A percentile compares a stretch with the other conserved stretches of the same genome.
phyloP scores from a whole-genome alignment of 1,140 invertebrate genomes.

The Lepidurus couesii region DNA sequence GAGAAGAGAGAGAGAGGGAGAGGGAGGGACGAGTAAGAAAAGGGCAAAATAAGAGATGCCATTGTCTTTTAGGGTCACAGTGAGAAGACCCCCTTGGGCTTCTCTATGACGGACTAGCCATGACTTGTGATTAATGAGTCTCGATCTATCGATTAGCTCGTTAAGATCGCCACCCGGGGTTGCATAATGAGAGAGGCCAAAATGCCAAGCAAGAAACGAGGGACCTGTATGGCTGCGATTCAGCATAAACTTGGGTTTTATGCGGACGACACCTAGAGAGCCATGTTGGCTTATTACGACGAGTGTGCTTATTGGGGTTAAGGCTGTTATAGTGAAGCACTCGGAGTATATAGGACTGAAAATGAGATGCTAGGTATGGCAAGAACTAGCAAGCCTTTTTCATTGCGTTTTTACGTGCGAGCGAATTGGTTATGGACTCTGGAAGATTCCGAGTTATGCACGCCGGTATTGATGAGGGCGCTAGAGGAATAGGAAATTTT shows the following conservation, averaged over 20 bases:
- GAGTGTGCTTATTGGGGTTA: neutral
- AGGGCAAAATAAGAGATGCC: constrained; percentile 9
- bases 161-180: constrained; percentile 30
- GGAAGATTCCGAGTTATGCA: neutral
- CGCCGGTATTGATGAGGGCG: neutral
- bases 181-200: constrained; percentile 30
- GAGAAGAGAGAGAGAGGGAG: neutral
- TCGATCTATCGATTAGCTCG: constrained; percentile 32
- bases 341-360: neutral
- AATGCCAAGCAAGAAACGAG: neutral
- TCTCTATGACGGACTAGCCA: constrained; percentile 24
- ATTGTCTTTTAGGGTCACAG: constrained; percentile 19
- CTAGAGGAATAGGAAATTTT: neutral
- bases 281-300: neutral
- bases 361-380: neutral
- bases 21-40: neutral
- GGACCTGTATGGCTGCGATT: neutral
- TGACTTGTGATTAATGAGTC: constrained; percentile 30
- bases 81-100: constrained; percentile 26
- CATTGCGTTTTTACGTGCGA: neutral
- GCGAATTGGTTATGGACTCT: neutral
- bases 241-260: neutral
- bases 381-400: neutral
- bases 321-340: neutral
- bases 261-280: neutral